Evolutionary conservation across 2,888 invertebrate genomes (phyloP), one percentile per base, ranked within the genome.

Genomic region (Hemaris fuciformis): DNA sequence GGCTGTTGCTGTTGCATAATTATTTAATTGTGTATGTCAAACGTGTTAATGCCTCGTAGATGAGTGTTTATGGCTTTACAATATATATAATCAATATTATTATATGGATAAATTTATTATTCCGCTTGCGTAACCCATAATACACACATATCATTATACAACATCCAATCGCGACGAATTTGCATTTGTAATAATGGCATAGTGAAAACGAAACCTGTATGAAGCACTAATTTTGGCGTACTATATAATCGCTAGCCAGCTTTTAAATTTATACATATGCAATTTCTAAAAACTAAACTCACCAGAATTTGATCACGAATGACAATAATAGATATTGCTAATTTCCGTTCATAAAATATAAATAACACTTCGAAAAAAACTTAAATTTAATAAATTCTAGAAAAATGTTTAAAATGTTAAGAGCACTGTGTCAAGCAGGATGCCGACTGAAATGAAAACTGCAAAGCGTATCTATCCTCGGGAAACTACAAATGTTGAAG

Each of bases 401-500:
- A 65, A 72, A 73, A 74, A 72, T 71, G 58, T 68, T 71, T 70
- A 76, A 73, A 76, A 73, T 78, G 76, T 78, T 79, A 68, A 75
- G 81, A 66, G 76, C 74, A 73, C 79, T 71, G 66, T 71, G 77
- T 73, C 70, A 70, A 74, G 73, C 73, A 62, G 73, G 70, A 81
- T 75, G 72, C 76, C 68, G 73, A 89, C 89, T 91, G 87, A 84
- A 89, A 88, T 80, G 84, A 81, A 84, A 87, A 85, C 79, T 80
- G 76, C 76, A 64, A 74, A 78, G 75, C 79, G 79, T 84, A 84
- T 88, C 87, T 88, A 85, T 85, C 84, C 74, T 76, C 69, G 75
- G 75, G 67, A 80, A 80, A 77, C 81, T 73, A 84, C 79, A 79
- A 68, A 66, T 68, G 68, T 69, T 86, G 88, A 91, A 91, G 91